Evolutionary conservation across 2,888 invertebrate species (phyloP), one percentile per base, ranked within the genome.

Genomic region (Dendrolimus pini): DNA sequence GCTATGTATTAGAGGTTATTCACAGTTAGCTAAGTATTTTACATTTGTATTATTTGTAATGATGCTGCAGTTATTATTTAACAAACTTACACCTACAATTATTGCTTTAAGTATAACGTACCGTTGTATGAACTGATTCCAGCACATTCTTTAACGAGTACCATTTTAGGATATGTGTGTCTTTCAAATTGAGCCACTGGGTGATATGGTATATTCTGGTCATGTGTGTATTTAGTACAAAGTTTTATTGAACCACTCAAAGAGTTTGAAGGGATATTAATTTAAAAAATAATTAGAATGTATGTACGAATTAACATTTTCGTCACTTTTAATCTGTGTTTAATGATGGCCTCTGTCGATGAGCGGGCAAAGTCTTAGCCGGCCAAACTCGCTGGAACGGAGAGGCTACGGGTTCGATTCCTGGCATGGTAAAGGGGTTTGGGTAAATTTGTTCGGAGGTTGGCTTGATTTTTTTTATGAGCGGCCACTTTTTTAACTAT

Each of bases 71-170:
- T 47, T 47, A 47, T 47, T 59, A 57, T 53, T 52, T 53, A 52
- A 52, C 61, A 62, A 60, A 56, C 60, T 57, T 58, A 66, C 78
- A 77, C 74, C 77, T 77, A 78, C 63, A 68, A 61, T 69, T 79
- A 76, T 82, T 78, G 73, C 75, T 66, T 59, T 61, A 83, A 82
- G 77, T 82, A 77, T 82, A 78, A 83, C 82, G 78, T 65, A 75
- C 82, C 65, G 82, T 80, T 83, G 79, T 64, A 61, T 71, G 77
- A 71, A 76, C 80, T 71, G 72, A 70, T 85, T 82, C 74, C 58
- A 58, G 61, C 65, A 30, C 53, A 47, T 14, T 7, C 41, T 42
- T 54, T 58, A 56, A 56, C 54, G 56, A 56, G 53, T 56, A 54
- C 56, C 56, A 53, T 56, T 56, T 47, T 47, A 47, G 47, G 47